Conservation (phyloP, 2,113 vertebrate species). For the Cervus canadensis region DNA sequence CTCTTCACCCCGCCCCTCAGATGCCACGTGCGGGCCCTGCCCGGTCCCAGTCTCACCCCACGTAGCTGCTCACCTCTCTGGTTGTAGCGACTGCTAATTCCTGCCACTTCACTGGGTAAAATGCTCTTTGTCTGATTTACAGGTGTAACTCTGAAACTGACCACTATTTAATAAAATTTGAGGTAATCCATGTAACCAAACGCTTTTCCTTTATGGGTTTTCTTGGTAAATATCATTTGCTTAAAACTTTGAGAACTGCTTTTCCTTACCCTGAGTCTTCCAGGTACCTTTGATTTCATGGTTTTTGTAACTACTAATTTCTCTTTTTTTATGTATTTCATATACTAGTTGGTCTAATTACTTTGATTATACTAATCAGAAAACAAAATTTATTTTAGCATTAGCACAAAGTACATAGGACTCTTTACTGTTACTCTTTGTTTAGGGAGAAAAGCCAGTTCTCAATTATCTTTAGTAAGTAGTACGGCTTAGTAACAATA, state of each 20-base stretch:
- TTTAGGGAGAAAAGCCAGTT: background rate
- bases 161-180: background rate
- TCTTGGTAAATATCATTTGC: slow-evolving; percentile 15
- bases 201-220: slow-evolving; percentile 35
- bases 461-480: slow-evolving; percentile 33
- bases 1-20: slow-evolving; percentile 54
- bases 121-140: slow-evolving; percentile 59
- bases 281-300: slow-evolving; percentile 1
- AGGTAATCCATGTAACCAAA: slow-evolving; percentile 16
- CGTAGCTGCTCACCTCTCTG: slow-evolving; percentile 59
- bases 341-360: background rate
- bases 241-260: slow-evolving; percentile 33
- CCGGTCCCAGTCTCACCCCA: slow-evolving; percentile 37
- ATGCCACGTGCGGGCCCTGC: slow-evolving; percentile 34
- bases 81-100: slow-evolving; percentile 58
- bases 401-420: background rate
- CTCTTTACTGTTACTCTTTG: slow-evolving; percentile 4
- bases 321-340: slow-evolving; percentile 4
- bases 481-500: background rate
- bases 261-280: background rate
- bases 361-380: slow-evolving; percentile 49
- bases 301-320: slow-evolving; percentile 35
- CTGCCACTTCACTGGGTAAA: slow-evolving; percentile 66
- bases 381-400: background rate
- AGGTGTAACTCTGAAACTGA: slow-evolving; percentile 39